phyloP scores from a whole-genome alignment of 2,797 vertebrate species.

The Sparidentex hasta region DNA sequence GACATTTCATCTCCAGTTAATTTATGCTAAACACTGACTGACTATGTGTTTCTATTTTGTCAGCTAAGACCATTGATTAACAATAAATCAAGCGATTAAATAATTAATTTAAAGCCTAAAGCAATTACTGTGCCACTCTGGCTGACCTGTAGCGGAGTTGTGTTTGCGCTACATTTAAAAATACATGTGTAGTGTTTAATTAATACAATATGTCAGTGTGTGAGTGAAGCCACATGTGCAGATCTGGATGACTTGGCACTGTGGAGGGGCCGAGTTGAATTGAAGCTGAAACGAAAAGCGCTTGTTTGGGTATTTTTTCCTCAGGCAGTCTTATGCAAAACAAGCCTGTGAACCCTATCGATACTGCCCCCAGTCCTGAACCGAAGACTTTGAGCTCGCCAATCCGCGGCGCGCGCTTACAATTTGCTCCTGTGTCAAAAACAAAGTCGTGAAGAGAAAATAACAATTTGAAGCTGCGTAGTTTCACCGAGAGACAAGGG shows the following conservation, averaged over 20 bases:
- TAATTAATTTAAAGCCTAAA: constrained; percentile 56
- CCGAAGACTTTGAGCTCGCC: constrained; percentile 63
- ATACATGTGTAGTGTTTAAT: constrained; percentile 47
- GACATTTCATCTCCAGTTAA: constrained; percentile 26
- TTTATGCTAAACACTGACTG: constrained; percentile 40
- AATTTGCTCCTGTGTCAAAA: constrained; percentile 72
- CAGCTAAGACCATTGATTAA: constrained; percentile 55
- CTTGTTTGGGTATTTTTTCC: constrained; percentile 74
- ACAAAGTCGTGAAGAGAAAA: constrained; percentile 73
- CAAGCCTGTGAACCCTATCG: constrained; percentile 74
- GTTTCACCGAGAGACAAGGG: constrained; percentile 61
- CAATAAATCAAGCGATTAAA: constrained; percentile 63
- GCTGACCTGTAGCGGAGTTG: constrained; percentile 34
- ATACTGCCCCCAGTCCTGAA: constrained; percentile 69
- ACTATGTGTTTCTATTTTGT: constrained; percentile 43
- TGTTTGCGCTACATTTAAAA: constrained; percentile 46
- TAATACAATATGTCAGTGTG: constrained; percentile 19
- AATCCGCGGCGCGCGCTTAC: constrained; percentile 59
- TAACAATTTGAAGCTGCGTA: constrained; percentile 63
- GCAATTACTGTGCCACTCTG: constrained; percentile 53
- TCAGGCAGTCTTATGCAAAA: constrained; percentile 79
- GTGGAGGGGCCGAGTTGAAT: constrained; percentile 17
- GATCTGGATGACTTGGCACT: constrained; percentile 40
- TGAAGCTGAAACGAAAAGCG: constrained; percentile 49
- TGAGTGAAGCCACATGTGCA: constrained; percentile 29